phyloP scores from a whole-genome alignment of 2,888 invertebrate genomes.

The Tricholauxania praeusta region DNA sequence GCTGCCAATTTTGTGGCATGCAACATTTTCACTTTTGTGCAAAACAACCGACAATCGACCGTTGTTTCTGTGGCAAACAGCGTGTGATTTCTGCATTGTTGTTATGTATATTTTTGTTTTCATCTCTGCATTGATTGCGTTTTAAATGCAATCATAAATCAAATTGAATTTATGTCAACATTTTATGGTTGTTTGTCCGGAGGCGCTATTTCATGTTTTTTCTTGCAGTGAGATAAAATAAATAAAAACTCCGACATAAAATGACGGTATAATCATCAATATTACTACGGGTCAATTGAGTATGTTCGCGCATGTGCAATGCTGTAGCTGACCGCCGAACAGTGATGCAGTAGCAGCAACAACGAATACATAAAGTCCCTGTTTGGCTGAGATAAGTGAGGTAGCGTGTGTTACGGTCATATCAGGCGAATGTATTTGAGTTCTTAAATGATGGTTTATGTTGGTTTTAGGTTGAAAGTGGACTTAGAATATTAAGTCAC shows the following conservation, averaged over 20 bases:
- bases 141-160: constrained; percentile 62
- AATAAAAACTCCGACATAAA: constrained; percentile 38
- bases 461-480: too few relatives aligned
- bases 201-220: constrained; percentile 58
- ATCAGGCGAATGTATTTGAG: too few relatives aligned
- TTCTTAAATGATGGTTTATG: too few relatives aligned
- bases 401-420: not conserved
- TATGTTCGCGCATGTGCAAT: not conserved
- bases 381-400: not conserved
- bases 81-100: too few relatives aligned
- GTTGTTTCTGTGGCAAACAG: too few relatives aligned
- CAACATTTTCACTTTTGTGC: constrained; percentile 26
- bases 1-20: constrained; percentile 23
- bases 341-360: not conserved
- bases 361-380: not conserved
- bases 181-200: constrained; percentile 59
- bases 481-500: too few relatives aligned
- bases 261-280: not conserved
- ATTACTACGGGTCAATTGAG: not conserved
- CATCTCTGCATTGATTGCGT: constrained; percentile 56
- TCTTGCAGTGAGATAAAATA: constrained; percentile 51
- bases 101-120: constrained; percentile 1
- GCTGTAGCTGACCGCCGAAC: not conserved
- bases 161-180: constrained; percentile 61
- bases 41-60: constrained; percentile 2